Percentiles rank a stretch among this genome's conserved stretches.
Conservation (phyloP, 2,113 vertebrate species). For the Oryzias melastigma region DNA sequence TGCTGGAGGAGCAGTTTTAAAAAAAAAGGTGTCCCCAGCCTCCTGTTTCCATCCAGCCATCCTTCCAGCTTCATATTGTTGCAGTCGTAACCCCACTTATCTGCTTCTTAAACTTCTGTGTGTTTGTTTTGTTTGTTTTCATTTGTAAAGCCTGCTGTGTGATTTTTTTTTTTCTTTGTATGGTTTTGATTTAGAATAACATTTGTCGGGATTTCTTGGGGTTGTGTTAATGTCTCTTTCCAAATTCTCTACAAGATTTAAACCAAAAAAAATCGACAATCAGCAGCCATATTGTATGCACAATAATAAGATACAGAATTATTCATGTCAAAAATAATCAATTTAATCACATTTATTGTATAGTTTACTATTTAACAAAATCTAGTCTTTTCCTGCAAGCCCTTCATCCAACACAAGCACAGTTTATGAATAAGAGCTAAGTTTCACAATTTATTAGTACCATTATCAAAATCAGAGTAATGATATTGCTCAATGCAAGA, state of each 20-base stretch:
- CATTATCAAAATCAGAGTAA: too few species aligned
- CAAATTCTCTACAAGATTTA: constrained; percentile 11
- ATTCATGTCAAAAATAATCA: too few species aligned
- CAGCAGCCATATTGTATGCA: too few species aligned
- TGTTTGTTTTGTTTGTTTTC: constrained; percentile 61
- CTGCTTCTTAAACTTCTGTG: constrained; percentile 58
- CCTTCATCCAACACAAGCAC: too few species aligned
- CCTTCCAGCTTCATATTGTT: constrained; percentile 72
- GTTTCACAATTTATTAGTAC: too few species aligned
- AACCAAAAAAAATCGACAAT: too few species aligned
- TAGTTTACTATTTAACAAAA: too few species aligned
- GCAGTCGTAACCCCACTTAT: constrained; percentile 74
- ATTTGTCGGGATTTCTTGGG: constrained; percentile 58
- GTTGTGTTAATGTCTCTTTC: constrained; percentile 38
- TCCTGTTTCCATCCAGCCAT: constrained; percentile 64
- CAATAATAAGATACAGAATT: too few species aligned
- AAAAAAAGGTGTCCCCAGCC: constrained; percentile 76
- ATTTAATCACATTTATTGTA: too few species aligned
- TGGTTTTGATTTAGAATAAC: constrained; percentile 58
- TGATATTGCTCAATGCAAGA: too few species aligned
- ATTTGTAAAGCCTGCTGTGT: constrained; percentile 40
- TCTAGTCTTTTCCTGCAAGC: too few species aligned
- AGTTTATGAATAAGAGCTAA: too few species aligned
- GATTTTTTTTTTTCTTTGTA: constrained; percentile 29
- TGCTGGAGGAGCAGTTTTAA: constrained; percentile 83